These are phyloP conservation scores for Drosophila tsacasi DNA, from an alignment of 1,140 invertebrate genomes.

Conservation along the genomic window DNA sequence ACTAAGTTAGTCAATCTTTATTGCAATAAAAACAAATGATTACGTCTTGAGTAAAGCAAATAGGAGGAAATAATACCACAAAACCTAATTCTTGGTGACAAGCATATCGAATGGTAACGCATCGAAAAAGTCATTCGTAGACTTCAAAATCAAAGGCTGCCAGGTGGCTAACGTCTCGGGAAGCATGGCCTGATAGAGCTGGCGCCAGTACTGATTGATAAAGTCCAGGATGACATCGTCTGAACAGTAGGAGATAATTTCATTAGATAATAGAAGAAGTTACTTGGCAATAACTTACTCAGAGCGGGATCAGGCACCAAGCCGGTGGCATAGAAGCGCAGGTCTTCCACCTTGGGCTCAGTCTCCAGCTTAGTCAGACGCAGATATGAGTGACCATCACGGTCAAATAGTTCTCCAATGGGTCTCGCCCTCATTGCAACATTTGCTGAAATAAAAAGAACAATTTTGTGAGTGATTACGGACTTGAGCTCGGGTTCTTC, in stretches of 20 bases:
- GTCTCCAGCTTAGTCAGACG: constrained; percentile 70
- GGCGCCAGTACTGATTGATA: constrained; percentile 81
- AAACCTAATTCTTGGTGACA: constrained; percentile 55
- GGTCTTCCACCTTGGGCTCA: constrained; percentile 75
- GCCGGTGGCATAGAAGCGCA: constrained; percentile 77
- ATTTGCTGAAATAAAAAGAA: constrained; percentile 46
- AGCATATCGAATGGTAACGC: constrained; percentile 74
- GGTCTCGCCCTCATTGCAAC: constrained; percentile 62
- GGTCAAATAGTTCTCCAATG: constrained; percentile 73
- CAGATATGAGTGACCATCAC: constrained; percentile 77
- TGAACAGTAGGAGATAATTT: constrained; percentile 15
- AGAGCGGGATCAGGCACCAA: constrained; percentile 78
- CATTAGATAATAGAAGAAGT: neutral
- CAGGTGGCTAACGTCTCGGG: constrained; percentile 73
- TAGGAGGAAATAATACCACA: neutral
- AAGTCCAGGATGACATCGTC: constrained; percentile 81
- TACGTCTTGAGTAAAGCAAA: constrained; percentile 48
- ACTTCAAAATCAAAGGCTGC: constrained; percentile 70
- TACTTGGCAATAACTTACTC: constrained; percentile 54
- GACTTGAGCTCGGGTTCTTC: neutral
- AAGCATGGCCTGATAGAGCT: constrained; percentile 71
- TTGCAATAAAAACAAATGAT: constrained; percentile 69
- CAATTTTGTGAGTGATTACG: neutral
- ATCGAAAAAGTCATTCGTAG: constrained; percentile 74
- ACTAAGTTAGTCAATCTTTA: constrained; percentile 28